Evolutionary conservation across 2,113 vertebrate genomes (phyloP).

Genomic region (Sylvilagus bachmani): DNA sequence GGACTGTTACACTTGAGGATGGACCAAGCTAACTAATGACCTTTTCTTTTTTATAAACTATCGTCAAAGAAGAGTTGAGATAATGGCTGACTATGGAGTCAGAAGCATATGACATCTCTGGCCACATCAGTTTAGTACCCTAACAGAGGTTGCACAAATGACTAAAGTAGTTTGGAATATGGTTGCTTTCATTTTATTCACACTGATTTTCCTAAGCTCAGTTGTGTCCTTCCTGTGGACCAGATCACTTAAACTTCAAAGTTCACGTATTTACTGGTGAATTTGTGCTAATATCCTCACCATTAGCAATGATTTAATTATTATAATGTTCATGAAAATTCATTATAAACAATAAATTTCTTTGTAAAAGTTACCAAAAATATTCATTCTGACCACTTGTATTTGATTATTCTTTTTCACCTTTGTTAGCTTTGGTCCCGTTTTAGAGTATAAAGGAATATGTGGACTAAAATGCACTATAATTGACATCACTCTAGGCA

Average conservation of each 20-base stretch:
- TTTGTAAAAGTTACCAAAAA: slow-evolving; percentile 5
- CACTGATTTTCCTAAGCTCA: background rate
- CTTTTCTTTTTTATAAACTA: background rate
- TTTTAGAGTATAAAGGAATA: background rate
- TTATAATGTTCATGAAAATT: background rate
- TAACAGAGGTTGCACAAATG: background rate
- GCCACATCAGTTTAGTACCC: background rate
- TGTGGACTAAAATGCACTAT: background rate
- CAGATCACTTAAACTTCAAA: background rate
- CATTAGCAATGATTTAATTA: background rate
- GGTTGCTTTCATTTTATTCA: background rate
- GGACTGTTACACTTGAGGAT: background rate
- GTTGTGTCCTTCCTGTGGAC: background rate
- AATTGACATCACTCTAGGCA: background rate
- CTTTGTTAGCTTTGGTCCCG: background rate
- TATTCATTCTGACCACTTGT: background rate
- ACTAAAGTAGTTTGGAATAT: background rate
- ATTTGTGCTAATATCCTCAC: background rate
- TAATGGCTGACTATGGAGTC: background rate
- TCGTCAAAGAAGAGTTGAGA: background rate
- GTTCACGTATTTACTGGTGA: background rate
- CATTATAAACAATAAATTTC: background rate
- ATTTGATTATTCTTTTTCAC: background rate
- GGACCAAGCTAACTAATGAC: background rate
- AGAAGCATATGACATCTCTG: background rate